Evolutionary conservation across 2,888 invertebrate species (phyloP).

Genomic region (Anaspis maculata): DNA sequence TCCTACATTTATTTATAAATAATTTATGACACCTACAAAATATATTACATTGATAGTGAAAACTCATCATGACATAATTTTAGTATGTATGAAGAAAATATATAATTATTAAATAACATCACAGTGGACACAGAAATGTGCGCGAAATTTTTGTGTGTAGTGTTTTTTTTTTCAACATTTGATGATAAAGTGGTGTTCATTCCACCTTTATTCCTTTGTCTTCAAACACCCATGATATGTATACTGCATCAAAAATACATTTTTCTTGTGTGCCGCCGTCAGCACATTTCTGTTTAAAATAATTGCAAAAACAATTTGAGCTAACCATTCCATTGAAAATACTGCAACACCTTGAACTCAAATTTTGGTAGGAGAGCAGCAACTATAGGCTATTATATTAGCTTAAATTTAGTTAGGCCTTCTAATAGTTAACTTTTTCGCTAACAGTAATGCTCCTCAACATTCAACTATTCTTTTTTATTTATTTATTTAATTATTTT

Average conservation of each 20-base stretch:
- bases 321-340: neutral
- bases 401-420: slow-evolving; percentile 41
- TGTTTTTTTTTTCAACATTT: slow-evolving; percentile 3
- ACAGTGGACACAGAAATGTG: slow-evolving; percentile 27
- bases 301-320: too few species aligned
- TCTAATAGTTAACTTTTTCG: slow-evolving; percentile 35
- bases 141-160: slow-evolving; percentile 4
- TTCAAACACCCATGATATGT: slow-evolving; percentile 9
- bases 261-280: slow-evolving; percentile 1
- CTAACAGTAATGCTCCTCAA: slow-evolving; percentile 15
- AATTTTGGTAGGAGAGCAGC: too few species aligned
- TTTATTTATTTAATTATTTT: neutral
- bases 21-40: too few species aligned
- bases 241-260: slow-evolving; percentile 2
- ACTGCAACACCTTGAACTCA: too few species aligned
- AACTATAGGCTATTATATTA: too few species aligned
- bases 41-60: too few species aligned
- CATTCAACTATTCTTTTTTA: slow-evolving; percentile 14
- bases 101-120: slow-evolving; percentile 11
- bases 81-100: slow-evolving; percentile 4
- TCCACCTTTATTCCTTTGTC: neutral
- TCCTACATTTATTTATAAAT: too few species aligned
- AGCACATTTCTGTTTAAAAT: slow-evolving; percentile 12
- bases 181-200: slow-evolving; percentile 2
- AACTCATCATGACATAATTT: too few species aligned